phyloP scores from a whole-genome alignment of 2,113 vertebrate genomes.

The Progne subis region DNA sequence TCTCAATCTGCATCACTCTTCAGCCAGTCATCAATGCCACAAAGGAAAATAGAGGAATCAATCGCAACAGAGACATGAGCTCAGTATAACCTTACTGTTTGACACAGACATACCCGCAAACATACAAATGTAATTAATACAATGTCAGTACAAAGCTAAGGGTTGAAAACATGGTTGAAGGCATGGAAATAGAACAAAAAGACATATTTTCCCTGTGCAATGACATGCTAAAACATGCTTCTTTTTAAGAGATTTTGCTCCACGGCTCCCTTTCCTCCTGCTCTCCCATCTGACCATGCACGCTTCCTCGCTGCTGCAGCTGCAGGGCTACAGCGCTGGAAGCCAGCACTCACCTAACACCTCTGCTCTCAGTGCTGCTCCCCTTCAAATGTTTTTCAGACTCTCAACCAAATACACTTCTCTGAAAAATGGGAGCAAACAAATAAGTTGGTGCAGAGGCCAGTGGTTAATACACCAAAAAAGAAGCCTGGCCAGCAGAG shows the following conservation, averaged over 20 bases:
- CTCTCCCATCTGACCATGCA: accelerated
- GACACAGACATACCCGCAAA: background rate
- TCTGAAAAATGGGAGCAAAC: background rate
- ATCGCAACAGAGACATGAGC: background rate
- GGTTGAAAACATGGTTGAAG: background rate
- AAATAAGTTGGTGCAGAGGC: background rate
- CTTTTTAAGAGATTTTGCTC: background rate
- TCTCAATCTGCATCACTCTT: background rate
- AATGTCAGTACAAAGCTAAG: background rate
- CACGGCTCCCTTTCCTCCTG: background rate
- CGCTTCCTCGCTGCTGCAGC: accelerated
- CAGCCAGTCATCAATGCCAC: background rate
- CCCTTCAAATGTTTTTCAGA: accelerated
- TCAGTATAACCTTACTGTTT: background rate
- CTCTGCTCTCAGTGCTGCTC: background rate
- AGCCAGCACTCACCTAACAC: background rate
- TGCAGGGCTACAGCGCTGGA: background rate
- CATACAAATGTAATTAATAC: background rate
- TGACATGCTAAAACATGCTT: background rate
- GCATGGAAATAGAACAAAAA: background rate
- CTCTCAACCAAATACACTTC: background rate
- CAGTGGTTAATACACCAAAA: background rate
- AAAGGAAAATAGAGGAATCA: background rate
- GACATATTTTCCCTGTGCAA: background rate
- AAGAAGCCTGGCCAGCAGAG: background rate